Conservation (phyloP, 2,113 vertebrate species). For the Coturnix japonica region DNA sequence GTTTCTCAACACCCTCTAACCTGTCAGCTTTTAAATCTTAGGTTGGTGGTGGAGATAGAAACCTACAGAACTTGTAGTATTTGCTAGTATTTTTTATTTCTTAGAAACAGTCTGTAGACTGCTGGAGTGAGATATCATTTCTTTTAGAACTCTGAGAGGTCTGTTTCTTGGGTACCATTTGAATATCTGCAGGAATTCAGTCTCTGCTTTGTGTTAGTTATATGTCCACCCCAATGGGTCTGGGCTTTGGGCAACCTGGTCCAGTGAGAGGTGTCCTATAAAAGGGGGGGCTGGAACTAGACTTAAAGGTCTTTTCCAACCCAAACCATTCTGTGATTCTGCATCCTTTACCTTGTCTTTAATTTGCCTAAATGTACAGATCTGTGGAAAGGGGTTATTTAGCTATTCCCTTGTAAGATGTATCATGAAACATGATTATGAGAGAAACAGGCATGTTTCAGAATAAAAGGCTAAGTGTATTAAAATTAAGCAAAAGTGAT, state of each 20-base stretch:
- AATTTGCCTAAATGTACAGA: neutral
- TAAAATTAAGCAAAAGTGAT: neutral
- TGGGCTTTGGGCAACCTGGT: too few relatives aligned
- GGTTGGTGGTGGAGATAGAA: neutral
- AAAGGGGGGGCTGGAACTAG: too few relatives aligned
- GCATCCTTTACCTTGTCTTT: neutral
- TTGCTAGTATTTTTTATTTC: neutral
- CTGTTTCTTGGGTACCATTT: neutral
- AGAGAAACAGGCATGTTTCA: neutral
- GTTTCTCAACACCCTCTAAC: neutral
- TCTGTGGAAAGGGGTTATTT: neutral
- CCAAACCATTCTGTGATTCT: too few relatives aligned
- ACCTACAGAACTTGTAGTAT: neutral
- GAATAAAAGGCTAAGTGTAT: neutral
- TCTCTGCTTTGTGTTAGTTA: neutral
- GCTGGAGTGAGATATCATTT: neutral
- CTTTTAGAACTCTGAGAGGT: neutral
- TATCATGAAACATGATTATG: neutral
- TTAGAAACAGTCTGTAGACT: neutral
- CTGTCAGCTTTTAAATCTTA: neutral
- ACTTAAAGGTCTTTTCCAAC: too few relatives aligned
- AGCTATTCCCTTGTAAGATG: neutral
- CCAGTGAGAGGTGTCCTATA: too few relatives aligned
- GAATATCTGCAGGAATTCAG: neutral
- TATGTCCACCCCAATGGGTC: too few relatives aligned